Base-by-base conservation (phyloP, 1,140 invertebrate genomes). In the Notospermus geniculatus region DNA sequence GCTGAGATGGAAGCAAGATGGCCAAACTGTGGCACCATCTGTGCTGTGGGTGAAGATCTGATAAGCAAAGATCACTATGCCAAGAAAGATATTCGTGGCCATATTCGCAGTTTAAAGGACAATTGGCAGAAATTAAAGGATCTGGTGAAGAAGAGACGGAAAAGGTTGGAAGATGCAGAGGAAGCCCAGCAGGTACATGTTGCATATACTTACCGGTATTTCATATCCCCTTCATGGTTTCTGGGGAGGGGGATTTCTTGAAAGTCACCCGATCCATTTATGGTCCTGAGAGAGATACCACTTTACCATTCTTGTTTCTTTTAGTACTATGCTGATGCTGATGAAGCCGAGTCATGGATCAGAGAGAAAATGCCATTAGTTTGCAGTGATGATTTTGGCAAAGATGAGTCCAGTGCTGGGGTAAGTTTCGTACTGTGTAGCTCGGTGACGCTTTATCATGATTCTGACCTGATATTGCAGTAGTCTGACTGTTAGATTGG, bases 261-360 rank as follows among this genome's bases (percentile, higher is more conserved):
- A n/a, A n/a, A n/a, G n/a, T n/a, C n/a, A n/a, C n/a, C n/a, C n/a
- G n/a, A n/a, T n/a, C n/a, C n/a, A n/a, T n/a, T n/a, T n/a, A n/a
- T n/a, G n/a, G n/a, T n/a, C n/a, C n/a, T n/a, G n/a, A n/a, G n/a
- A n/a, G n/a, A n/a, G n/a, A n/a, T n/a, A n/a, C n/a, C n/a, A n/a
- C n/a, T n/a, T n/a, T n/a, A n/a, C n/a, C n/a, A n/a, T n/a, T n/a
- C 19, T 28, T 29, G 2, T 50, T 46, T 58, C 53, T 57, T 75
- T 17, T 85, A 93, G 85, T 97, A 95, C 82, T 95, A 95, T 75
- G 89, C 93, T 1, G 95, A 98, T 82, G 95, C 94, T 0, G 97
- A 98, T 80, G 96, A 99, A 78, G 91, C 94, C 0, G 95, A 98
- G 72, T 96, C 93, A 0, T 98, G 95, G 94, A 88, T 98, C 82